Percentiles rank a stretch among this genome's conserved stretches.
These are phyloP conservation scores for Okamejei kenojei DNA, from an alignment of 2,797 vertebrate genomes.

Conservation along the genomic window DNA sequence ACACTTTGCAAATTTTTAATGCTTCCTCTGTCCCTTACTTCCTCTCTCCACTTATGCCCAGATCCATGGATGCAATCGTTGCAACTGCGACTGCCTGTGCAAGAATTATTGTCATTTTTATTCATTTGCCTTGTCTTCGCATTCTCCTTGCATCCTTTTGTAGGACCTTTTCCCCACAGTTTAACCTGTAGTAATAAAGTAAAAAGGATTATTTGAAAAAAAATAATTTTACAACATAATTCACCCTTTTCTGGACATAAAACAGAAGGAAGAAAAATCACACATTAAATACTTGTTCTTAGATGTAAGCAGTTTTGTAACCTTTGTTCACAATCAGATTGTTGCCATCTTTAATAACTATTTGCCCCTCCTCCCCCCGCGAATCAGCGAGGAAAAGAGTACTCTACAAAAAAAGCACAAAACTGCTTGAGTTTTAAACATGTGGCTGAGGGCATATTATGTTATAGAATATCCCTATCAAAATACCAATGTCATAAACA, in stretches of 20 bases:
- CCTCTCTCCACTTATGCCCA: no score
- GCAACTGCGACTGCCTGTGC: slow-evolving; percentile 84
- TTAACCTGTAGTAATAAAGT: slow-evolving; percentile 61
- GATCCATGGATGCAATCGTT: slow-evolving; percentile 82
- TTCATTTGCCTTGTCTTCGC: slow-evolving; percentile 95
- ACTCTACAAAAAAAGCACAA: not conserved
- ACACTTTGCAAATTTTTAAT: slow-evolving; percentile 73
- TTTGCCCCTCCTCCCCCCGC: not conserved
- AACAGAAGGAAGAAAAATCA: not conserved
- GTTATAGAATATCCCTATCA: not conserved
- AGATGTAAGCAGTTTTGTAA: not conserved
- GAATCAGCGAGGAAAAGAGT: no score
- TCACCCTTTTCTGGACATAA: not conserved
- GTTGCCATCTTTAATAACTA: not conserved
- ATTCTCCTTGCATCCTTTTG: slow-evolving; percentile 91
- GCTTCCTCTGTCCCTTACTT: no score
- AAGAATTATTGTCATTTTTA: slow-evolving; percentile 87
- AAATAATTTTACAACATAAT: not conserved
- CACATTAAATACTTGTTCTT: not conserved
- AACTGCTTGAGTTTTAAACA: not conserved
- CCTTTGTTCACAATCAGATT: not conserved
- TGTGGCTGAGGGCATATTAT: not conserved
- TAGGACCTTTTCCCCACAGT: slow-evolving; percentile 91
- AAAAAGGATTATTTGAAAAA: no score
- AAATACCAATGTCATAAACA: not conserved